Percentiles rank a stretch among this genome's conserved stretches.
Evolutionary conservation across 2,113 vertebrate species (phyloP).

Genomic region (Vimba vimba): DNA sequence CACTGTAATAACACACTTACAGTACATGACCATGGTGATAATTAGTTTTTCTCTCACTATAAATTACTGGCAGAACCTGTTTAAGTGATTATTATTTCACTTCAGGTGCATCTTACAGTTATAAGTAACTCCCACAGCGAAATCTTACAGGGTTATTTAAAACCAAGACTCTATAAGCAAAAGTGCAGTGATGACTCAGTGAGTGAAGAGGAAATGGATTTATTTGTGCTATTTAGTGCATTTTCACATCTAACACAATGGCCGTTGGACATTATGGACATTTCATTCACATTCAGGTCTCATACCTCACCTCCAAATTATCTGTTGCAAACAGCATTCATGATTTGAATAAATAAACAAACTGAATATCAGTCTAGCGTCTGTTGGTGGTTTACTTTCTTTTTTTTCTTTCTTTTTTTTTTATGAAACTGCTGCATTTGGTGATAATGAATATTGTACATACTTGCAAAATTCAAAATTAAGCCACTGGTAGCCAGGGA

Average conservation of each 20-base stretch:
- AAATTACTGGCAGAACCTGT: not conserved
- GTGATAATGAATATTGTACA: conserved; percentile 26
- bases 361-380: conserved; percentile 14
- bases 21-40: not conserved
- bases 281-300: conserved; percentile 51
- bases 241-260: conserved; percentile 27
- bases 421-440: conserved; percentile 36
- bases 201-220: not conserved
- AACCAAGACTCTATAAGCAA: not conserved
- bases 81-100: not conserved
- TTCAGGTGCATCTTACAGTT: not conserved
- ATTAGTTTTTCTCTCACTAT: not conserved
- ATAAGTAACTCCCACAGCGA: not conserved
- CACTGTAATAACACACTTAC: not conserved
- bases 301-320: conserved; percentile 37
- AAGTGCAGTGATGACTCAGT: not conserved
- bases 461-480: conserved; percentile 43
- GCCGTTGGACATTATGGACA: conserved; percentile 17
- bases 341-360: conserved; percentile 54
- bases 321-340: conserved; percentile 45
- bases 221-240: conserved; percentile 15
- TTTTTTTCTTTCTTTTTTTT: too few relatives aligned
- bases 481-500: conserved; percentile 13
- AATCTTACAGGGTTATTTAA: conserved; percentile 14
- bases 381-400: conserved; percentile 12